Base-by-base conservation (phyloP, 2,888 invertebrate genomes). In the Oligia latruncula region DNA sequence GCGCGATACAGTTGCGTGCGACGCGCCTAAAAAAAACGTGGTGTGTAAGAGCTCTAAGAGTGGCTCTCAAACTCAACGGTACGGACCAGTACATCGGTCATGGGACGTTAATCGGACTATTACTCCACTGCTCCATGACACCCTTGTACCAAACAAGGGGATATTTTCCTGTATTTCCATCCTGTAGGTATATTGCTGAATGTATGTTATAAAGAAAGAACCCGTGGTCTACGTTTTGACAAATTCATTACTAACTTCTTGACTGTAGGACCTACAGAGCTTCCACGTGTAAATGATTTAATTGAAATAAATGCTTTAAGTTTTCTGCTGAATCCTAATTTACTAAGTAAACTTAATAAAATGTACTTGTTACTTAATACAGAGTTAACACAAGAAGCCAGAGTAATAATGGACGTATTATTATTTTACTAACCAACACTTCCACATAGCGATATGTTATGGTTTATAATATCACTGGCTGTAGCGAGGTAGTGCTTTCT, bases 81-180 rank as follows among this genome's bases (percentile, higher is more conserved):
- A 23, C 43, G 84, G 35, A 71, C 29, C 35, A 62, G 35, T 55
- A 60, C 84, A 71, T 71, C 35, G 80, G 81, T 84, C 84, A 79
- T 84, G 81, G 81, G 35, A 55, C 84, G 84, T 81, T 81, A 84
- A 81, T 62, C 43, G 60, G 11, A 13, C 29, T 40, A 71, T 84
- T 55, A 52, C 52, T 66, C 66, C n/a, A 23, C 60, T 62, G 29
- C 17, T 43, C 9, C 11, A 60, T 55, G 72, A 43, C 65, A 58
- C 82, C 49, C 78, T 65, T 52, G 23, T 6, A 43, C 58, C n/a
- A 60, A 83, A 83, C 77, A 77, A 55, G 58, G 35, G 40, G 35
- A 17, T 4, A 11, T 80, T 82, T 83, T 80, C 52, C 60, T 67
- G 65, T 40, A 29, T 52, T 55, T 35, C 35, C 35, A 60, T 49